Evolutionary conservation across 2,888 invertebrate genomes (phyloP).

Genomic region (Pherbina coryleti): DNA sequence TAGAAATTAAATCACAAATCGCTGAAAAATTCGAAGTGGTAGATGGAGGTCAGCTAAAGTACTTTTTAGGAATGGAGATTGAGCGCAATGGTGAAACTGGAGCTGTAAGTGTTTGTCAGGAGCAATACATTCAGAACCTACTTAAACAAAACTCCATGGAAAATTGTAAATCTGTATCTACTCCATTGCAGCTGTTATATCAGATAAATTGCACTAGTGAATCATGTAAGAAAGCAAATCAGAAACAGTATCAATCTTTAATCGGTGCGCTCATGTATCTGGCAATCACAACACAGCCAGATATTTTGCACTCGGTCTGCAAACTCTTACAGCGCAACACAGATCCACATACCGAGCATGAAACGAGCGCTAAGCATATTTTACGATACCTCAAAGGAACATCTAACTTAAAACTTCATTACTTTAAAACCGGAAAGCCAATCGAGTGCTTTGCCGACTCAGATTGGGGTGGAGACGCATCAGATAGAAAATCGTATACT

Average conservation of each 20-base stretch:
- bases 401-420: constrained; percentile 41
- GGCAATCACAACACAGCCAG: constrained; percentile 38
- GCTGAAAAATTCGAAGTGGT: constrained; percentile 39
- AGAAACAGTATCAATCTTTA: constrained; percentile 32
- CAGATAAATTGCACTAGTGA: constrained; percentile 40
- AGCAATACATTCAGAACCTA: constrained; percentile 43
- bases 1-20: constrained; percentile 41
- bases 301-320: constrained; percentile 42
- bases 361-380: constrained; percentile 41
- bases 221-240: constrained; percentile 12
- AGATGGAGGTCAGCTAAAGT: constrained; percentile 40
- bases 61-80: constrained; percentile 42
- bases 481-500: constrained; percentile 42
- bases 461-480: constrained; percentile 42
- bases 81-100: constrained; percentile 44
- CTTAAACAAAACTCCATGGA: constrained; percentile 46
- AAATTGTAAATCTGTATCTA: constrained; percentile 44
- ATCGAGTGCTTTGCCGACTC: constrained; percentile 44
- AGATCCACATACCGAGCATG: constrained; percentile 46
- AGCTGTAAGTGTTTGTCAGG: constrained; percentile 43
- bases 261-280: constrained; percentile 38
- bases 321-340: constrained; percentile 45
- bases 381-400: constrained; percentile 44
- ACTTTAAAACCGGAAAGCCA: constrained; percentile 30
- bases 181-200: constrained; percentile 46